Conservation (phyloP, 2,797 vertebrate genomes). For the Toxotes lorentzi region DNA sequence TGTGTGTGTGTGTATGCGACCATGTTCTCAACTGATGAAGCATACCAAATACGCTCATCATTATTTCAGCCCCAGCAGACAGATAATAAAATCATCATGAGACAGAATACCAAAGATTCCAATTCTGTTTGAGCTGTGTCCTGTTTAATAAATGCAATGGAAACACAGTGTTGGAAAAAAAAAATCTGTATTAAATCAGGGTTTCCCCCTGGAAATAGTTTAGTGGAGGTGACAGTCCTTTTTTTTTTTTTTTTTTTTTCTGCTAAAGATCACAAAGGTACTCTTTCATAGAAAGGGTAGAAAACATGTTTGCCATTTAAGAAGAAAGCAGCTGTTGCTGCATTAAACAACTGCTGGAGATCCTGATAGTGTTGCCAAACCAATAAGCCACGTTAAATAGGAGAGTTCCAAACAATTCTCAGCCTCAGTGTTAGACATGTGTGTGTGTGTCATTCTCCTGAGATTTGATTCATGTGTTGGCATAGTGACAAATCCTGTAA, state of each 20-base stretch:
- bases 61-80: constrained; percentile 23
- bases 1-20: no score
- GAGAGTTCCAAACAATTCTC: background rate
- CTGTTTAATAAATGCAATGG: constrained; percentile 4
- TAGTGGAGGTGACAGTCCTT: background rate
- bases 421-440: background rate
- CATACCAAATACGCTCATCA: constrained; percentile 1
- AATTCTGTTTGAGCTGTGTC: constrained; percentile 7
- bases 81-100: constrained; percentile 4
- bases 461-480: background rate
- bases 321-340: background rate
- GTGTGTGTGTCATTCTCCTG: background rate
- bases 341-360: background rate
- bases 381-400: background rate
- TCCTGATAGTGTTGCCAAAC: background rate
- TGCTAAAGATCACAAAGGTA: background rate
- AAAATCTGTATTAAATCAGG: background rate
- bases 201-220: background rate
- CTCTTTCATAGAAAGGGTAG: background rate
- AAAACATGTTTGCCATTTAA: background rate
- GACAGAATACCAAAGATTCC: background rate
- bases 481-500: constrained; percentile 13
- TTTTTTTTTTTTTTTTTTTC: background rate
- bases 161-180: background rate
- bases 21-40: background rate